phyloP scores from a whole-genome alignment of 2,888 invertebrate species.

The Dusona sp. region DNA sequence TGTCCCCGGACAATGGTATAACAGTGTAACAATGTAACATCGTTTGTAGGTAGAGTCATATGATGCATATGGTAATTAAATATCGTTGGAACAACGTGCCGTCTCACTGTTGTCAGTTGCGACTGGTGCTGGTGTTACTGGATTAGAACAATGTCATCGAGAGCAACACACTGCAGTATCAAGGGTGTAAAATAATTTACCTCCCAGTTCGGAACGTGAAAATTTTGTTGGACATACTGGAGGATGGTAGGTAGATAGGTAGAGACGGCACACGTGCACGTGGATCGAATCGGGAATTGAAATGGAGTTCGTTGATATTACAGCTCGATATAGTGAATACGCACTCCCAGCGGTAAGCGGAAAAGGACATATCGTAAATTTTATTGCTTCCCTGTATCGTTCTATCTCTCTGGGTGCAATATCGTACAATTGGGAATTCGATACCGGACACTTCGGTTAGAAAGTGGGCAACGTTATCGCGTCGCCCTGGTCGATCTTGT shows the following conservation, averaged over 20 bases:
- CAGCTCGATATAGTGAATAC: conserved; percentile 26
- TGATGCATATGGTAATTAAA: conserved; percentile 56
- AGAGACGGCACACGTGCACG: conserved; percentile 10
- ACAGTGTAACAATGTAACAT: neutral
- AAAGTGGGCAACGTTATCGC: conserved; percentile 53
- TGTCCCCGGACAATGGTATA: conserved; percentile 4
- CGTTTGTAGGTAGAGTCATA: neutral
- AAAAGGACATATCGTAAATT: conserved; percentile 59
- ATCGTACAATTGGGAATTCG: conserved; percentile 53
- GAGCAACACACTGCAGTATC: conserved; percentile 23
- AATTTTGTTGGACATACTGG: conserved; percentile 33
- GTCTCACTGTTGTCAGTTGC: conserved; percentile 9
- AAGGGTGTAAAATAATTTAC: conserved; percentile 52
- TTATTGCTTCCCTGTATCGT: conserved; percentile 54
- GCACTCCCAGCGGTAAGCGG: conserved; percentile 36
- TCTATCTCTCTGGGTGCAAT: conserved; percentile 35
- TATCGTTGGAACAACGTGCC: conserved; percentile 32
- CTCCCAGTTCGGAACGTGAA: conserved; percentile 5
- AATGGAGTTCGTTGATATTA: conserved; percentile 57
- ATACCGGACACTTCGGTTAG: conserved; percentile 45
- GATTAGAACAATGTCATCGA: conserved; percentile 49
- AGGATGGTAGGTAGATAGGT: neutral
- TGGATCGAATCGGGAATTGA: conserved; percentile 60
- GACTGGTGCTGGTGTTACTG: conserved; percentile 20
- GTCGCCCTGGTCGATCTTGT: conserved; percentile 43